phyloP scores from a whole-genome alignment of 2,888 invertebrate genomes.

The Hermodice carunculata region DNA sequence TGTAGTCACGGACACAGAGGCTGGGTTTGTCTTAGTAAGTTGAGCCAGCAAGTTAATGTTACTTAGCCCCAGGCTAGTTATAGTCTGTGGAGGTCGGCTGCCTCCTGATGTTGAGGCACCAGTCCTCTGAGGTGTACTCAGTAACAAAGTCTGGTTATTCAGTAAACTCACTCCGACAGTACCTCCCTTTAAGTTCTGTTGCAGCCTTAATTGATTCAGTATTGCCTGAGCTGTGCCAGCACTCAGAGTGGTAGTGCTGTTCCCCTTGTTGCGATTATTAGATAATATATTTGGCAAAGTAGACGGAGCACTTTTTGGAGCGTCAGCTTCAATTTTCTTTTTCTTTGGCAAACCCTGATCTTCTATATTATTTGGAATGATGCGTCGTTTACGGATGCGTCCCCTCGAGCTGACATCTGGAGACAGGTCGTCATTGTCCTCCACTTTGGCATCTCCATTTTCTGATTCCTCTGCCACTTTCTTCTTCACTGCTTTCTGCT shows the following conservation, averaged over 20 bases:
- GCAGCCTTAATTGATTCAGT: too few relatives aligned
- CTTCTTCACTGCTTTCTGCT: not conserved
- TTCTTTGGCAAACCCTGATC: slow-evolving; percentile 50
- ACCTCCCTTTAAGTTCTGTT: too few relatives aligned
- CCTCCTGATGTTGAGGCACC: slow-evolving; percentile 6
- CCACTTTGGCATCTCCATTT: not conserved
- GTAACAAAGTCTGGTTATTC: slow-evolving; percentile 11
- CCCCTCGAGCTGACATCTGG: slow-evolving; percentile 60
- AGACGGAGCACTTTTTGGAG: not conserved
- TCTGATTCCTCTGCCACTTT: not conserved
- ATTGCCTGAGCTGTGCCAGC: too few relatives aligned
- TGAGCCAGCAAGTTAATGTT: slow-evolving; percentile 23
- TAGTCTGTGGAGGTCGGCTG: slow-evolving; percentile 4
- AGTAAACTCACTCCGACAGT: too few relatives aligned
- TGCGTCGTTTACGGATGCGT: slow-evolving; percentile 55
- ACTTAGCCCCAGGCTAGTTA: slow-evolving; percentile 2
- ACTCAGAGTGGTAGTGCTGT: too few relatives aligned
- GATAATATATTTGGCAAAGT: slow-evolving; percentile 1
- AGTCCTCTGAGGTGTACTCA: too few relatives aligned
- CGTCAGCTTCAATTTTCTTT: slow-evolving; percentile 1
- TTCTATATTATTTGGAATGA: slow-evolving; percentile 62
- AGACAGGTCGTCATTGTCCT: not conserved
- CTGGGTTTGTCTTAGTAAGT: not conserved
- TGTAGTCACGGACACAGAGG: not conserved
- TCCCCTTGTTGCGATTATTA: slow-evolving; percentile 2